phyloP scores from a whole-genome alignment of 2,888 invertebrate genomes.

The Axea sp. region DNA sequence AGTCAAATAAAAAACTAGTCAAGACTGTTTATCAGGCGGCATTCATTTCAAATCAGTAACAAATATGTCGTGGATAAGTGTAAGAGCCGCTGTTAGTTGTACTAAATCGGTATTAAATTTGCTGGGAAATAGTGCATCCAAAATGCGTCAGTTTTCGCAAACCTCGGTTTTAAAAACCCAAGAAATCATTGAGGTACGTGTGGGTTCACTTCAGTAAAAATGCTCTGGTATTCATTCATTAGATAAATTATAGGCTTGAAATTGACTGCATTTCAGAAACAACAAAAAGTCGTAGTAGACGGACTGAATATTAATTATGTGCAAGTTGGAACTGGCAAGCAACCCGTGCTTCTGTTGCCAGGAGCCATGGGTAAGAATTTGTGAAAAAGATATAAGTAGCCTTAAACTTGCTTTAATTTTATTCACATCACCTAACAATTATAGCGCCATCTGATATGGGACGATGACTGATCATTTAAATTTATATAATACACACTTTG shows the following conservation, averaged over 20 bases:
- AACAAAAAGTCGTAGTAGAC: conserved; percentile 82
- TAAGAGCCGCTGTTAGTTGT: not conserved
- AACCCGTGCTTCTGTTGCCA: conserved; percentile 85
- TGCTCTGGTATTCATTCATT: too few relatives aligned
- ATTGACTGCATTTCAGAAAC: conserved; percentile 81
- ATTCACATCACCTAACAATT: too few relatives aligned
- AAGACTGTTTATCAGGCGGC: too few relatives aligned
- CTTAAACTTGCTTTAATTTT: too few relatives aligned
- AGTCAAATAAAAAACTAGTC: too few relatives aligned
- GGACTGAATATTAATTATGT: conserved; percentile 83
- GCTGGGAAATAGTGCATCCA: not conserved
- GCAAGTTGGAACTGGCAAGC: conserved; percentile 81
- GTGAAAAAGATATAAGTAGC: too few relatives aligned
- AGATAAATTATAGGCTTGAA: too few relatives aligned
- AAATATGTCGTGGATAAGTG: conserved; percentile 23
- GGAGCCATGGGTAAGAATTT: conserved; percentile 85
- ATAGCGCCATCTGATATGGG: too few relatives aligned
- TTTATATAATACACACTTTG: too few relatives aligned
- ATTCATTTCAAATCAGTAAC: not conserved
- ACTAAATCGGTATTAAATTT: conserved; percentile 10
- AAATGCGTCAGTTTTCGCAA: conserved; percentile 23
- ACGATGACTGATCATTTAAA: too few relatives aligned
- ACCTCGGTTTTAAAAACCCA: not conserved
- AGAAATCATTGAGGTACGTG: conserved; percentile 13
- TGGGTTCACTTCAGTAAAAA: too few relatives aligned